Conservation (phyloP, 2,888 invertebrate genomes). For the Drosophila diplacantha region DNA sequence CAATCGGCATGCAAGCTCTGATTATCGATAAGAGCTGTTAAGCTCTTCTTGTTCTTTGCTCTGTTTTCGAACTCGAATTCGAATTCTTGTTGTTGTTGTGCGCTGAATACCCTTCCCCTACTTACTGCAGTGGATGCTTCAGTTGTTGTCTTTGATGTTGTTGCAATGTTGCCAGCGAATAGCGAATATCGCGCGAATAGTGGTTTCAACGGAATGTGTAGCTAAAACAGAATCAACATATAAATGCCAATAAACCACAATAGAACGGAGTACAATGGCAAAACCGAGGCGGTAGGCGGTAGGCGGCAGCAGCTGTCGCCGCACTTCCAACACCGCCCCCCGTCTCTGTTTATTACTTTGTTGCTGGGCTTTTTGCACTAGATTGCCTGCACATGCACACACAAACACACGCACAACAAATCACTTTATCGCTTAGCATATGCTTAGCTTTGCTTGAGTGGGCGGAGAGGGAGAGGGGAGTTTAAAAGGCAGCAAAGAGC, state of each 20-base stretch:
- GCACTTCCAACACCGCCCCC: neutral
- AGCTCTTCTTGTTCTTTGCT: slow-evolving; percentile 16
- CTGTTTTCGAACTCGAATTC: neutral
- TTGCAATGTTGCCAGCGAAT: slow-evolving; percentile 21
- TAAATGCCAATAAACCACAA: slow-evolving; percentile 30
- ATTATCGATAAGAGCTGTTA: slow-evolving; percentile 33
- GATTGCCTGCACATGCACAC: slow-evolving; percentile 19
- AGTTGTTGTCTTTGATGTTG: slow-evolving; percentile 4
- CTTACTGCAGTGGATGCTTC: slow-evolving; percentile 19
- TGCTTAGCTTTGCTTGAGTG: slow-evolving; percentile 18
- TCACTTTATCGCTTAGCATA: slow-evolving; percentile 25
- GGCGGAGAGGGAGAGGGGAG: neutral
- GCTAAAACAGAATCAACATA: slow-evolving; percentile 57
- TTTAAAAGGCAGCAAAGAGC: slow-evolving; percentile 6
- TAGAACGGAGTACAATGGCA: slow-evolving; percentile 16
- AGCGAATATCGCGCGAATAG: slow-evolving; percentile 17
- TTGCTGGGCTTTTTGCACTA: slow-evolving; percentile 23
- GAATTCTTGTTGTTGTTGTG: neutral
- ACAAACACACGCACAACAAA: slow-evolving; percentile 11
- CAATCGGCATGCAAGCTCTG: slow-evolving; percentile 34
- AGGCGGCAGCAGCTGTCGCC: slow-evolving; percentile 21
- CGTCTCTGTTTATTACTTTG: slow-evolving; percentile 30
- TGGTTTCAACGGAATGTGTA: slow-evolving; percentile 55
- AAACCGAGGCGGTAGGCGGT: slow-evolving; percentile 18
- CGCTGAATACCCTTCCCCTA: neutral